phyloP scores from a whole-genome alignment of 2,888 invertebrate species.

The Cotesia congregata region DNA sequence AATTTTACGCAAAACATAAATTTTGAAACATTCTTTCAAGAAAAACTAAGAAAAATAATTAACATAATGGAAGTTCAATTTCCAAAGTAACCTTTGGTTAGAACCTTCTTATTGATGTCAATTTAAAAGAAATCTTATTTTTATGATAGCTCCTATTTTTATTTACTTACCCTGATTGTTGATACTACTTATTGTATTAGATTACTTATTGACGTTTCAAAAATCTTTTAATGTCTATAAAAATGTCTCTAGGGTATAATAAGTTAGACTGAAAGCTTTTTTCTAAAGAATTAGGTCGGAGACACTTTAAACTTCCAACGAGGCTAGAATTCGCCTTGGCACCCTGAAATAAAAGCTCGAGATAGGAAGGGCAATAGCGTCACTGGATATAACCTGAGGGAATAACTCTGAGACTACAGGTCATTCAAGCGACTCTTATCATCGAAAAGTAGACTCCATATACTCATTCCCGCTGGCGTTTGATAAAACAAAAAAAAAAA shows the following conservation, averaged over 20 bases:
- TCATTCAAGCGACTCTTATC: conserved; percentile 39
- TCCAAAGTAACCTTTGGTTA: no score
- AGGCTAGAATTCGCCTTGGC: conserved; percentile 28
- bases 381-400: conserved; percentile 29
- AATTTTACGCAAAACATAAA: no score
- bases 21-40: no score
- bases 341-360: conserved; percentile 17
- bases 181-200: not conserved
- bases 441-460: conserved; percentile 35
- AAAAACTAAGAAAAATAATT: no score
- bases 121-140: no score
- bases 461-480: not conserved
- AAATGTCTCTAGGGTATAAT: not conserved
- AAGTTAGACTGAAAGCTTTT: conserved; percentile 46
- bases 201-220: not conserved
- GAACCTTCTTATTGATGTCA: no score
- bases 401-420: conserved; percentile 25
- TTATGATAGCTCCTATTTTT: no score
- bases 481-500: not conserved
- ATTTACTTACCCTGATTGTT: no score
- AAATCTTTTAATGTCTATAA: conserved; percentile 5
- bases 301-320: conserved; percentile 44
- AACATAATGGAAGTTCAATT: no score
- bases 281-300: conserved; percentile 46
- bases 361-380: conserved; percentile 24